These are phyloP conservation scores for Drosophila phalerata DNA, from an alignment of 2,888 invertebrate genomes.

Conservation along the genomic window DNA sequence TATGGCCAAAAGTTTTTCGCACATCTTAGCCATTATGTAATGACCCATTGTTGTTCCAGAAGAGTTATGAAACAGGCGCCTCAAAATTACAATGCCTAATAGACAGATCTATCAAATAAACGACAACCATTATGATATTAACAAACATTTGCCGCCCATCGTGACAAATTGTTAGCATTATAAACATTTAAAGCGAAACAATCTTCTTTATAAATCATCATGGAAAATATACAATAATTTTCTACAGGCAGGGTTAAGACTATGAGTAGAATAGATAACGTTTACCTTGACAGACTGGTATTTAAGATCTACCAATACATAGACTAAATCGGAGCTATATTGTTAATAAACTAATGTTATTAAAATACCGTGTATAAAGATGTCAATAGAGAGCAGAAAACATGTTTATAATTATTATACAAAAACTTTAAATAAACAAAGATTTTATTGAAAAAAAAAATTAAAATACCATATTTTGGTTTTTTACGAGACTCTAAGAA, in stretches of 20 bases:
- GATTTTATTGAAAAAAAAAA: no score
- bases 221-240: not conserved
- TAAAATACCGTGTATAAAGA: no score
- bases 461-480: not conserved
- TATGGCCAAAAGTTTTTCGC: constrained; percentile 71
- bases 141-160: constrained; percentile 30
- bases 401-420: no score
- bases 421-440: no score
- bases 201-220: not conserved
- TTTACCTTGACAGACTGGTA: not conserved
- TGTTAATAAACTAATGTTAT: no score
- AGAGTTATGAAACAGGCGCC: constrained; percentile 68
- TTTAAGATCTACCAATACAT: no score
- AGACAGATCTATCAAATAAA: constrained; percentile 56
- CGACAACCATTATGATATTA: constrained; percentile 46
- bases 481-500: constrained; percentile 6
- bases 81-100: constrained; percentile 41
- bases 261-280: not conserved
- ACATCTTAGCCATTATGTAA: constrained; percentile 69
- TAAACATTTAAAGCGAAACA: not conserved
- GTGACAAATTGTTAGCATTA: constrained; percentile 19
- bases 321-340: no score
- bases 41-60: constrained; percentile 66
- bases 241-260: not conserved
- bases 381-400: no score